Conservation (phyloP, 1,140 invertebrate genomes). For the Temnothorax nylanderi region DNA sequence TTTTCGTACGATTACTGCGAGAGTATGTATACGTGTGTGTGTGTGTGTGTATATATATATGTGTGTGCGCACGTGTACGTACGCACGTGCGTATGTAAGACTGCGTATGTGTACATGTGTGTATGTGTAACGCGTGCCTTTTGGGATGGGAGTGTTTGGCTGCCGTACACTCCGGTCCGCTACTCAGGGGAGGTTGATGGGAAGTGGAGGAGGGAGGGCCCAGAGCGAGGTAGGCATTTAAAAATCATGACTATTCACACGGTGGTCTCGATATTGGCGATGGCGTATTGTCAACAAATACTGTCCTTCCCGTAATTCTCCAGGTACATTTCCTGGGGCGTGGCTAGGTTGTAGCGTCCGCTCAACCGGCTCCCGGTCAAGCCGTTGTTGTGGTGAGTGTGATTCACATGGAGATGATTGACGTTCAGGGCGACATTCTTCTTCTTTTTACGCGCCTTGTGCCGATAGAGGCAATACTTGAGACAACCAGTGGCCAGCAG, state of each 20-base stretch:
- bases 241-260: slow-evolving; percentile 84
- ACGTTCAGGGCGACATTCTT: slow-evolving; percentile 86
- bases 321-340: slow-evolving; percentile 86
- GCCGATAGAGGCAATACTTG: slow-evolving; percentile 87
- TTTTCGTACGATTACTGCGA: slow-evolving; percentile 70
- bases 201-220: slow-evolving; percentile 26
- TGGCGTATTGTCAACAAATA: slow-evolving; percentile 91
- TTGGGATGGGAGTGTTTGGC: slow-evolving; percentile 38
- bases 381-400: slow-evolving; percentile 85
- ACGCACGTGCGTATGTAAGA: neutral
- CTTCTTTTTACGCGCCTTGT: slow-evolving; percentile 88
- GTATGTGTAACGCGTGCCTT: neutral
- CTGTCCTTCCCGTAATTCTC: slow-evolving; percentile 90
- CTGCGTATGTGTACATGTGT: neutral
- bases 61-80: neutral
- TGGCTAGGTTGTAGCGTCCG: slow-evolving; percentile 85
- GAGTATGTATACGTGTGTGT: slow-evolving; percentile 43
- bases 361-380: slow-evolving; percentile 78
- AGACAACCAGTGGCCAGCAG: slow-evolving; percentile 88
- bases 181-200: neutral
- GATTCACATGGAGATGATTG: slow-evolving; percentile 87
- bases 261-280: slow-evolving; percentile 88
- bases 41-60: neutral
- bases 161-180: slow-evolving; percentile 56
- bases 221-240: slow-evolving; percentile 73